Evolutionary conservation across 2,797 vertebrate species (phyloP).

Genomic region (Decapterus maruadsi): DNA sequence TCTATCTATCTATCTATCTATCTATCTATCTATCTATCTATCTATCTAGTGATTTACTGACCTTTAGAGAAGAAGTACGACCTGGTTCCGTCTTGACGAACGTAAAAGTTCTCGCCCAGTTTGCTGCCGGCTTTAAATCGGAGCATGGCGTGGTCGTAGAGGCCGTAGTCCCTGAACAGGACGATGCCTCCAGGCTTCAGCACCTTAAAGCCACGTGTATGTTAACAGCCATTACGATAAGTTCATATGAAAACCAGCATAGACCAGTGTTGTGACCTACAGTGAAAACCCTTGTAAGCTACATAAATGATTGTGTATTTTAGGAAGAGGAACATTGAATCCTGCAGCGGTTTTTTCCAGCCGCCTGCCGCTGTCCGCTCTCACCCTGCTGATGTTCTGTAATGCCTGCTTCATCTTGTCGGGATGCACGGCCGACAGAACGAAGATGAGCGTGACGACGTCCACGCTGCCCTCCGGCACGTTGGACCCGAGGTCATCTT

Average conservation of each 20-base stretch:
- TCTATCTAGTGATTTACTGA: constrained; percentile 66
- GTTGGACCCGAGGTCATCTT: constrained; percentile 88
- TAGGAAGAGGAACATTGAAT: not conserved
- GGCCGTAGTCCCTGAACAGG: constrained; percentile 96
- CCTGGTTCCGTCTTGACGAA: constrained; percentile 96
- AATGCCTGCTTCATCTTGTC: constrained; percentile 93
- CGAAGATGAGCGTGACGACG: constrained; percentile 92
- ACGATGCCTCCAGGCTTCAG: constrained; percentile 92
- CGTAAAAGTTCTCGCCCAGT: constrained; percentile 95
- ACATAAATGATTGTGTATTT: not conserved
- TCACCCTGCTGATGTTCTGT: constrained; percentile 91
- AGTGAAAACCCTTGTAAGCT: not conserved
- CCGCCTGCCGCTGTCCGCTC: no score
- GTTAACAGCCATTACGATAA: not conserved
- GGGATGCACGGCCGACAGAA: constrained; percentile 95
- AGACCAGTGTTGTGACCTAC: not conserved
- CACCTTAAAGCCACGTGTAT: constrained; percentile 82
- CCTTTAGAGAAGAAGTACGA: constrained; percentile 96
- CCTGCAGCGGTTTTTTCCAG: no score
- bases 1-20: no score
- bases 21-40: no score
- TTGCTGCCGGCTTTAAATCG: constrained; percentile 94
- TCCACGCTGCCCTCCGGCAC: constrained; percentile 90
- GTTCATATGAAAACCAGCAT: not conserved
- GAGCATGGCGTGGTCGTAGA: constrained; percentile 95